Percentiles rank a stretch among this genome's conserved stretches.
Evolutionary conservation across 2,888 invertebrate species (phyloP).

Genomic region (Atrina japonica): DNA sequence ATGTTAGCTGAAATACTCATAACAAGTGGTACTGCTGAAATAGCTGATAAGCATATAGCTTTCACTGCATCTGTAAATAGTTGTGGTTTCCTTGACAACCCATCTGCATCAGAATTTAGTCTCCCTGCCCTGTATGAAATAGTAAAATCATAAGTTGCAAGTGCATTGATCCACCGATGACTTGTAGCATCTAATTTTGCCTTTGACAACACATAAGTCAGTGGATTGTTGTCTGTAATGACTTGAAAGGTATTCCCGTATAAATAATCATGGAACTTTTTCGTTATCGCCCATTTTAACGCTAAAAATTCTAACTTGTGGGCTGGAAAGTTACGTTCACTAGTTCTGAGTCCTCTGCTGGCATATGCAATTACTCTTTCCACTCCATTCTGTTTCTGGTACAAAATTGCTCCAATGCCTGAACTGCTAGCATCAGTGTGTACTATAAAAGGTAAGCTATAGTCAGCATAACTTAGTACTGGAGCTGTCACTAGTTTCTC

Average conservation of each 20-base stretch:
- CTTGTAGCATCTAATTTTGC: constrained; percentile 11
- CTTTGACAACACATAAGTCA: constrained; percentile 16
- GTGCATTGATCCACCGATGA: constrained; percentile 3
- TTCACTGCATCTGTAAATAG: constrained; percentile 22
- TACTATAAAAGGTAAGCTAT: constrained; percentile 19
- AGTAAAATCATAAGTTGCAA: constrained; percentile 21
- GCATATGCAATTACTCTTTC: constrained; percentile 16
- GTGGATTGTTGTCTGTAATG: constrained; percentile 6
- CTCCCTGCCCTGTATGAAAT: constrained; percentile 34
- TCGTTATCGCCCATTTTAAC: constrained; percentile 42
- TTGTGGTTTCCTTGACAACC: constrained; percentile 47
- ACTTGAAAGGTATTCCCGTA: constrained; percentile 35
- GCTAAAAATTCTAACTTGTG: constrained; percentile 37
- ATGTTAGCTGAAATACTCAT: not conserved
- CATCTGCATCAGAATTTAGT: constrained; percentile 37
- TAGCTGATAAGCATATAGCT: constrained; percentile 9
- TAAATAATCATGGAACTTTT: constrained; percentile 43
- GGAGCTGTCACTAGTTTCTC: constrained; percentile 17
- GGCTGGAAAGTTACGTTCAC: constrained; percentile 13
- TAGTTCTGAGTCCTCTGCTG: constrained; percentile 11
- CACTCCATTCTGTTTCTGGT: constrained; percentile 18
- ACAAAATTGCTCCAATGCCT: constrained; percentile 35
- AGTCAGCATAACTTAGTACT: constrained; percentile 29
- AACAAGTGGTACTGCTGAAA: not conserved
- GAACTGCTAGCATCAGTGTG: constrained; percentile 31